Evolutionary conservation across 2,113 vertebrate genomes (phyloP), one percentile per base, ranked within the genome.

Genomic region (Dunckerocampus dactyliophorus): DNA sequence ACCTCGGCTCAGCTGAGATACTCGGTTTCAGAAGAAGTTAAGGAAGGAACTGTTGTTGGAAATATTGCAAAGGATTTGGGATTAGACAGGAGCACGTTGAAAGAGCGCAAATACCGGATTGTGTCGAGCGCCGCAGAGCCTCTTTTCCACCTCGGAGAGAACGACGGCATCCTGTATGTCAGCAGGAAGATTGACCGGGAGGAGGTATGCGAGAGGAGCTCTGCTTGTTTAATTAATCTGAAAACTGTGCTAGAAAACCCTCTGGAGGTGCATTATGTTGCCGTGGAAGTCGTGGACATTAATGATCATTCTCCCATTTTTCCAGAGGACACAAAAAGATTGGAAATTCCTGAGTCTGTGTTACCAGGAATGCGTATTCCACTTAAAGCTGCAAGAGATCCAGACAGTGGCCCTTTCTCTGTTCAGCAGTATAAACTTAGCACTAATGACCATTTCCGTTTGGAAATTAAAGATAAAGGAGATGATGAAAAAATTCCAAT

Each of bases 251-350:
- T 84, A 3, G 86, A 88, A 53, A 79, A 82, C 34, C 85, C 85
- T 9, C 48, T 88, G 13, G 74, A 88, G 50, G 60, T 87, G 1
- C 81, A 82, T 55, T 76, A 80, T 53, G 61, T 85, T 19, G 60
- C 0, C 0, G 71, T 91, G 2, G 88, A 90, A 10, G 72, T 91
- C 2, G 0, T 71, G 3, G 90, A 91, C 58, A 47, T 90, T 15
- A 91, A 91, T 14, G 90, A 91, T 17, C 74, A 91, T 47, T 46
- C 63, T 7, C 89, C 90, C 0, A 63, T 0, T 13, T 91, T 91
- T 51, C 55, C 69, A 0, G 77, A 87, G 0, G 22, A 61, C 5
- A 69, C 87, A 0, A 67, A 52, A 17, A 4, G 2, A 0, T 48
- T 91, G 17, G 82, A 90, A 0, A 84, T 91, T 22, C 62, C 64